phyloP scores from a whole-genome alignment of 1,140 invertebrate genomes.

The Fopius arisanus region DNA sequence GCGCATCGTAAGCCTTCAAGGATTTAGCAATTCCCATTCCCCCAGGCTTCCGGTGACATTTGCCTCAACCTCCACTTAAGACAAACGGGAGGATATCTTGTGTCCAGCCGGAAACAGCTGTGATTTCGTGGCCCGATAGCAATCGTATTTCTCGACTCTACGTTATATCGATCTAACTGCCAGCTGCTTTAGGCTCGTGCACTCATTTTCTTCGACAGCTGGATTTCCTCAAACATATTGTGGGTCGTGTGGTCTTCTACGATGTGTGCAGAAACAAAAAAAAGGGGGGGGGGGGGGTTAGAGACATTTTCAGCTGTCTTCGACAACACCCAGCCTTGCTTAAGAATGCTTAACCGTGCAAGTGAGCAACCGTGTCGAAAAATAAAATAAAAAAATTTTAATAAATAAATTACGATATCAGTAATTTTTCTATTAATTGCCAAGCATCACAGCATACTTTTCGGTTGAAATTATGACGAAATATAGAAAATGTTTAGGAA shows the following conservation, averaged over 20 bases:
- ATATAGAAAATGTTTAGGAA: no score
- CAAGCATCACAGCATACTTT: no score
- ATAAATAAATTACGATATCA: no score
- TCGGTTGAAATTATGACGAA: no score
- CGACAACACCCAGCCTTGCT: no score
- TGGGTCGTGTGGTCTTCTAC: background rate
- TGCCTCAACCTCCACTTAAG: background rate
- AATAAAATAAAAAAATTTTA: no score
- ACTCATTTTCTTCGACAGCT: slow-evolving; percentile 1
- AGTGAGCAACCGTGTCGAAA: no score
- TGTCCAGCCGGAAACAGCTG: slow-evolving; percentile 31
- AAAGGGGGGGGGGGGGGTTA: background rate
- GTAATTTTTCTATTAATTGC: no score
- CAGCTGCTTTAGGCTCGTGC: slow-evolving; percentile 9
- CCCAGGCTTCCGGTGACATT: background rate
- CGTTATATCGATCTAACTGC: background rate
- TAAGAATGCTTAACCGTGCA: no score
- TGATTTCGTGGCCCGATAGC: slow-evolving; percentile 21
- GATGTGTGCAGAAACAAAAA: background rate
- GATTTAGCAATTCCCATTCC: background rate
- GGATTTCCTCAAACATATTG: background rate
- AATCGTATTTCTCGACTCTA: background rate
- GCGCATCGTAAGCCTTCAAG: background rate
- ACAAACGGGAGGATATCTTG: slow-evolving; percentile 9
- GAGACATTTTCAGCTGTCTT: background rate